Conservation (phyloP, 2,888 invertebrate species). For the Caenorhabditis becei region DNA sequence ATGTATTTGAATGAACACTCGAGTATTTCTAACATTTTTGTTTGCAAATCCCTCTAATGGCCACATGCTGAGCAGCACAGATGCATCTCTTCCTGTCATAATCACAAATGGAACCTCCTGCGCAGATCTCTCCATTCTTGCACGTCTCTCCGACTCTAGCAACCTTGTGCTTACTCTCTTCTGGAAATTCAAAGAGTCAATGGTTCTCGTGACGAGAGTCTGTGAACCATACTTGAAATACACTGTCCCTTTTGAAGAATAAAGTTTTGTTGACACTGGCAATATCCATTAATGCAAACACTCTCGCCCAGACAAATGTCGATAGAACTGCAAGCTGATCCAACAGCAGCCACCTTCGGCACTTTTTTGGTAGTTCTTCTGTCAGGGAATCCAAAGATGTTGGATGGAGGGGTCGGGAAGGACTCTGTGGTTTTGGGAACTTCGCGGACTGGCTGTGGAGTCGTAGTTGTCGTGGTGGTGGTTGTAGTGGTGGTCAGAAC, state of each 20-base stretch:
- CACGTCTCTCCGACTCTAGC: slow-evolving; percentile 76
- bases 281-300: slow-evolving; percentile 69
- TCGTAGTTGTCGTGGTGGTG: slow-evolving; percentile 19
- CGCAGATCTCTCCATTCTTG: slow-evolving; percentile 74
- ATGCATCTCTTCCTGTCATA: slow-evolving; percentile 73
- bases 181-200: slow-evolving; percentile 40
- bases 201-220: background rate
- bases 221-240: slow-evolving; percentile 51
- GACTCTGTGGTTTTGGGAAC: slow-evolving; percentile 10
- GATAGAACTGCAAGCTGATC: slow-evolving; percentile 51
- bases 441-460: background rate
- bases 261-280: slow-evolving; percentile 69
- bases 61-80: slow-evolving; percentile 74
- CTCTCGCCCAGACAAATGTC: slow-evolving; percentile 72
- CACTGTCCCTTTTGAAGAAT: slow-evolving; percentile 71
- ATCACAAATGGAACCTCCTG: slow-evolving; percentile 79
- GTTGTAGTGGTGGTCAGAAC: slow-evolving; percentile 18
- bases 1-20: too few species aligned
- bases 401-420: slow-evolving; percentile 59
- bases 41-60: slow-evolving; percentile 71
- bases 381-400: slow-evolving; percentile 57
- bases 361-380: slow-evolving; percentile 47
- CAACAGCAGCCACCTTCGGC: slow-evolving; percentile 58
- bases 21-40: slow-evolving; percentile 62
- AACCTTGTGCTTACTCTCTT: slow-evolving; percentile 54